Evolutionary conservation across 1,140 invertebrate genomes (phyloP).

Genomic region (Pissodes strobi): DNA sequence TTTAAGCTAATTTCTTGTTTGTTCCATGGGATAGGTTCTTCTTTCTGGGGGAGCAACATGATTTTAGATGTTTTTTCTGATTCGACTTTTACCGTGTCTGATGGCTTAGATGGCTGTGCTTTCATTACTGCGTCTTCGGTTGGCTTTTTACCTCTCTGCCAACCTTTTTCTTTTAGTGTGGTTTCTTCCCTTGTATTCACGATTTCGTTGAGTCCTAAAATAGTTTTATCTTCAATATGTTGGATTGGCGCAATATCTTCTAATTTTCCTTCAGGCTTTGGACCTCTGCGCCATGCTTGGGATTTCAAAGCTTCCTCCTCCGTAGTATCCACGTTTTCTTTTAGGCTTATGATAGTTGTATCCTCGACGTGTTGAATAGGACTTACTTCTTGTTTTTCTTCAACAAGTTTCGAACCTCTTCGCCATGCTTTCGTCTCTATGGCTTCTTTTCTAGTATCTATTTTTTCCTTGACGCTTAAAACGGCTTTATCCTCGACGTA

Average conservation of each 20-base stretch:
- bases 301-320: conserved; percentile 19
- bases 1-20: conserved; percentile 57
- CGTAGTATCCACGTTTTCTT: conserved; percentile 4
- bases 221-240: conserved; percentile 24
- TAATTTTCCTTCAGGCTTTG: conserved; percentile 34
- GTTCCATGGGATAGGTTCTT: conserved; percentile 54
- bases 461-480: conserved; percentile 51
- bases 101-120: no score
- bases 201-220: conserved; percentile 25
- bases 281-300: conserved; percentile 26
- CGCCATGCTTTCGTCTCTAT: conserved; percentile 39
- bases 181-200: conserved; percentile 55
- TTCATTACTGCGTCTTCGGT: conserved; percentile 55
- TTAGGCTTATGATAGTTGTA: conserved; percentile 4
- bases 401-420: conserved; percentile 1
- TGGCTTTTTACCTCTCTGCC: conserved; percentile 44
- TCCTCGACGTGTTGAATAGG: conserved; percentile 12
- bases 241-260: background rate
- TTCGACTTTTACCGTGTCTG: conserved; percentile 4
- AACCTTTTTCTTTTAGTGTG: conserved; percentile 52
- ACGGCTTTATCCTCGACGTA: conserved; percentile 53
- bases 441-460: conserved; percentile 51
- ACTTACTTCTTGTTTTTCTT: conserved; percentile 19
- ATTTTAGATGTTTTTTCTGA: conserved; percentile 55
- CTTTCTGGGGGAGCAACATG: conserved; percentile 38